phyloP scores from a whole-genome alignment of 2,113 vertebrate species.

The Clarias macrocephalus region DNA sequence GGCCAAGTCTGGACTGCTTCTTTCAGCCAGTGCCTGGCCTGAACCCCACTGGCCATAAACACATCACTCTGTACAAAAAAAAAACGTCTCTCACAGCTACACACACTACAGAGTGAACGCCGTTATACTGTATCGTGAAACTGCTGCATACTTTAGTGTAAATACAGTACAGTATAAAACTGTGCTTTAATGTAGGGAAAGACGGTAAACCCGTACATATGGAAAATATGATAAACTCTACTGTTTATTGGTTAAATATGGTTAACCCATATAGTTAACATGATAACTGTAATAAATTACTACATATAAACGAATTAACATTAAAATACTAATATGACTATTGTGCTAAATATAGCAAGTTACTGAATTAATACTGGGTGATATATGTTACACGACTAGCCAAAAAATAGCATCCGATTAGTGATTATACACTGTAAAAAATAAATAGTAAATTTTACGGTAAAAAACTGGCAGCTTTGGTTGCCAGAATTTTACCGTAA shows the following conservation, averaged over 20 bases:
- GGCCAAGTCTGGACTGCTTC: constrained; percentile 2
- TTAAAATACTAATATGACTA: too few species aligned
- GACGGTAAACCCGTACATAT: not conserved
- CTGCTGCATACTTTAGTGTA: not conserved
- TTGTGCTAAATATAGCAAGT: too few species aligned
- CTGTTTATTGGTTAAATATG: not conserved
- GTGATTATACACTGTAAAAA: too few species aligned
- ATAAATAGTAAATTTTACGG: too few species aligned
- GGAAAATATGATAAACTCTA: not conserved
- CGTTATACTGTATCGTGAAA: not conserved
- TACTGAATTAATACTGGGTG: too few species aligned
- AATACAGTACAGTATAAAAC: not conserved
- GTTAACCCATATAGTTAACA: too few species aligned
- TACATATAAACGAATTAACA: too few species aligned
- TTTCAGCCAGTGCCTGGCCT: not conserved
- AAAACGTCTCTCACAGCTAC: not conserved
- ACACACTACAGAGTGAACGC: not conserved
- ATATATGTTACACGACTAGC: too few species aligned
- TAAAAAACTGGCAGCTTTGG: too few species aligned
- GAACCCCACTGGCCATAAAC: not conserved
- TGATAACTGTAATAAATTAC: too few species aligned
- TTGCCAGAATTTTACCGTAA: too few species aligned
- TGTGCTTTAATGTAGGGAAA: not conserved
- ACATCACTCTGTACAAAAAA: constrained; percentile 11
- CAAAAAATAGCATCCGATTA: too few species aligned